Evolutionary conservation across 92 coral and sea anemone genomes (phyloP), one percentile per base, ranked within the genome.

Genomic region (Porites divaricata): DNA sequence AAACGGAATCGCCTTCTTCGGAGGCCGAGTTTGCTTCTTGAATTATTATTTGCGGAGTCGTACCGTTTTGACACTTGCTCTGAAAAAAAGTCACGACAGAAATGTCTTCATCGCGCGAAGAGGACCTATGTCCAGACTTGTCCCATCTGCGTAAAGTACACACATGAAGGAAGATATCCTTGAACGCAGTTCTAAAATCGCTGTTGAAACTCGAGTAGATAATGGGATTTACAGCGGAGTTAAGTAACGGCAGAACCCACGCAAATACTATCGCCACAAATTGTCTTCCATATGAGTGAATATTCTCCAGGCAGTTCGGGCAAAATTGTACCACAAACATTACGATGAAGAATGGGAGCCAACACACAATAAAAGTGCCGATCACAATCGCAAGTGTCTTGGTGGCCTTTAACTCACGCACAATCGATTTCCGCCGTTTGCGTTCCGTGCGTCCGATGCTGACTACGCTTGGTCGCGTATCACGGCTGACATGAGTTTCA

Each of bases 391-490:
- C 98, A 16, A 97, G 78, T 1, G 99, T 97, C 69, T 97, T 97
- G 19, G 99, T 97, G 52, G 99, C 99, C 82, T 97, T 97, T 0
- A 97, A 88, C 71, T 97, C 99, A 57, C 99, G 97, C 57, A 97
- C 74, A 75, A 97, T 88, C 8, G 98, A 94, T 66, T 92, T 94
- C 63, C 98, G 80, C 19, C 88, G 74, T 49, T 90, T 78, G 10
- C 98, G 93, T 16, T 95, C 94, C 12, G 91, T 91, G 21, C 93
- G 88, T 13, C 90, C 95, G 22, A 93, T 83, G 74, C 96, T 92
- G 2, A 78, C 86, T 14, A 88, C 91, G 56, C 98, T 97, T 0
- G 92, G 92, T 6, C 94, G 80, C 20, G 84, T 22, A 8, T 82
- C 84, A 56, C 45, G 68, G 51, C 83, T 76, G 25, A 50, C 71